Conservation (phyloP, 1,140 invertebrate species). For the Solen grandis region DNA sequence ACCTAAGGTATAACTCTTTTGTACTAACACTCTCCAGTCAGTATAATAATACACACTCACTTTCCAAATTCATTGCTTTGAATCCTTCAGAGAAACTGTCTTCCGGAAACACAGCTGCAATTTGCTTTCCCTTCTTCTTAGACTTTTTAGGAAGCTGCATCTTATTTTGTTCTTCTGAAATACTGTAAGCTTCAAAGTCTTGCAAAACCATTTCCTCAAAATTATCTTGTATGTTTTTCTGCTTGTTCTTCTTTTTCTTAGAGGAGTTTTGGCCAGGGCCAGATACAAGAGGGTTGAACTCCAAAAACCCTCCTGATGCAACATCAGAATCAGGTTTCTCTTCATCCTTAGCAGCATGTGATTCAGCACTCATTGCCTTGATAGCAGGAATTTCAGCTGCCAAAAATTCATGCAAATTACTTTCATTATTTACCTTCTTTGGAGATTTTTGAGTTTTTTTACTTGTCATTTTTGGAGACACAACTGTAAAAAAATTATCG, state of each 20-base stretch:
- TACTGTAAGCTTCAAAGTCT: background rate
- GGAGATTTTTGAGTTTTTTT: background rate
- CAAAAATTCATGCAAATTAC: background rate
- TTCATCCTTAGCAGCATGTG: background rate
- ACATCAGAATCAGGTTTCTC: background rate
- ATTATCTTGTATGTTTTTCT: background rate
- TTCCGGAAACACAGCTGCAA: too few species aligned
- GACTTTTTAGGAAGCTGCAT: too few species aligned
- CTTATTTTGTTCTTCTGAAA: too few species aligned
- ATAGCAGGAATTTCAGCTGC: background rate
- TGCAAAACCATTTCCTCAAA: background rate
- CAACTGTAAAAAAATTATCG: background rate
- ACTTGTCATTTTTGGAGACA: background rate
- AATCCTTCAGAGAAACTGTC: too few species aligned
- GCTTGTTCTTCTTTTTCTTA: background rate
- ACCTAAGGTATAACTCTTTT: too few species aligned
- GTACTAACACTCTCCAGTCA: too few species aligned
- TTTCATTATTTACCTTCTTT: background rate
- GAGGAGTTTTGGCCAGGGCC: background rate
- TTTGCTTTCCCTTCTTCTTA: too few species aligned
- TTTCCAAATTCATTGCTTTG: too few species aligned
- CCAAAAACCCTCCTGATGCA: too few species aligned
- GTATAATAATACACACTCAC: too few species aligned
- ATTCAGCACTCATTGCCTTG: background rate
- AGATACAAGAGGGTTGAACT: too few species aligned